These are phyloP conservation scores for Isoperla grammatica DNA, from an alignment of 2,888 invertebrate species.

Conservation along the genomic window DNA sequence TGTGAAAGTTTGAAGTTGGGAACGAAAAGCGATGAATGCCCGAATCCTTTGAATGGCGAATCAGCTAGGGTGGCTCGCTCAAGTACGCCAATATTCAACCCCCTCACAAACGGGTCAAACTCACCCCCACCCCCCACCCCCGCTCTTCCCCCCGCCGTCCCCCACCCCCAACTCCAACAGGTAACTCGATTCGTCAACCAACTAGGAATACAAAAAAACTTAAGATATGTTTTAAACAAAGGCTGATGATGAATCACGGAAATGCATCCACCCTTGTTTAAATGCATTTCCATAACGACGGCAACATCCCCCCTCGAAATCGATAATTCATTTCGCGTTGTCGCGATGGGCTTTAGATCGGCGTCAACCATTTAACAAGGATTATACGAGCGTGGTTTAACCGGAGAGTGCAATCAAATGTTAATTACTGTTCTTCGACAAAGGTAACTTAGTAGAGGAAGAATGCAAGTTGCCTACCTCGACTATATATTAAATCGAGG, in stretches of 20 bases:
- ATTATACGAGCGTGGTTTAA: no score
- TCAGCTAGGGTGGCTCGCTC: not conserved
- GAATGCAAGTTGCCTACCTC: no score
- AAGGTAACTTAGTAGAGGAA: no score
- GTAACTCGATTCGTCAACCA: constrained; percentile 4
- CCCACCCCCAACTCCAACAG: constrained; percentile 1
- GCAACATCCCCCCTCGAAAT: not conserved
- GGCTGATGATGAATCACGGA: no score
- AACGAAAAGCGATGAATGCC: no score
- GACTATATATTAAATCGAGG: no score
- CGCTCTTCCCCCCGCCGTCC: not conserved
- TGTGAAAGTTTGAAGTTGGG: not conserved
- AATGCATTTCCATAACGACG: not conserved
- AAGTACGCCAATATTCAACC: not conserved
- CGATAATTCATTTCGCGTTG: not conserved
- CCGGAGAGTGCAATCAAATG: no score
- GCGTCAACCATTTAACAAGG: no score
- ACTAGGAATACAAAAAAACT: no score
- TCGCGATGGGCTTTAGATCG: not conserved
- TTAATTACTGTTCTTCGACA: no score
- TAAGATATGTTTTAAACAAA: no score
- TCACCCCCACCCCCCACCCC: not conserved
- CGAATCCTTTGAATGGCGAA: constrained; percentile 2
- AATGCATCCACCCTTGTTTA: not conserved
- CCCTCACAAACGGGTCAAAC: not conserved